Percentiles rank a stretch among this genome's conserved stretches.
phyloP scores from a whole-genome alignment of 2,113 vertebrate genomes.

The Fukomys damarensis region DNA sequence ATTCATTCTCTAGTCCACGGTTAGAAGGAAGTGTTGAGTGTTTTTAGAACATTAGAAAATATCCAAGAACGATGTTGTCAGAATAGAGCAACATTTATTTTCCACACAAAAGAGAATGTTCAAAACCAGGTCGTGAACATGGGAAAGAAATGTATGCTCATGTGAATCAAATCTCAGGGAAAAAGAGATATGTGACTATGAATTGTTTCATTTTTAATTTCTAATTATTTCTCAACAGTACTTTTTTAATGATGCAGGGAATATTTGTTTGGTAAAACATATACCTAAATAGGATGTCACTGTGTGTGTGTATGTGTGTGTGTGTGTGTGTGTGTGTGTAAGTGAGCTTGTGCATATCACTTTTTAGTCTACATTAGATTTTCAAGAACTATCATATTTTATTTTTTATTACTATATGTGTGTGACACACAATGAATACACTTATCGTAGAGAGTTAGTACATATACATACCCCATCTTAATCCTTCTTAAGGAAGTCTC shows the following conservation, averaged over 20 bases:
- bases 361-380: neutral
- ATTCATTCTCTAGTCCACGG: constrained; percentile 17
- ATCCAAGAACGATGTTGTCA: neutral
- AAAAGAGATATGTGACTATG: neutral
- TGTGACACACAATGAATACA: neutral
- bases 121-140: neutral
- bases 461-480: neutral
- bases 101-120: neutral
- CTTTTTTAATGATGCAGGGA: neutral
- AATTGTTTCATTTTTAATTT: neutral
- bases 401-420: neutral
- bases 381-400: neutral
- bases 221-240: neutral
- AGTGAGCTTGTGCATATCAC: neutral
- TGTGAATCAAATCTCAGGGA: neutral
- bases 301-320: neutral
- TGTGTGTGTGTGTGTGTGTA: neutral
- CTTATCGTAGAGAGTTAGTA: neutral
- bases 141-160: neutral
- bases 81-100: constrained; percentile 26
- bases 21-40: neutral
- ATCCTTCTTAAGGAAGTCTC: neutral
- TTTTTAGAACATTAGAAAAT: constrained; percentile 48
- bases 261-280: neutral
- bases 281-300: neutral